Percentiles rank a stretch among this genome's conserved stretches.
These are phyloP conservation scores for Odontamblyopus lacepedii DNA, from an alignment of 2,797 vertebrate species.

Conservation along the genomic window DNA sequence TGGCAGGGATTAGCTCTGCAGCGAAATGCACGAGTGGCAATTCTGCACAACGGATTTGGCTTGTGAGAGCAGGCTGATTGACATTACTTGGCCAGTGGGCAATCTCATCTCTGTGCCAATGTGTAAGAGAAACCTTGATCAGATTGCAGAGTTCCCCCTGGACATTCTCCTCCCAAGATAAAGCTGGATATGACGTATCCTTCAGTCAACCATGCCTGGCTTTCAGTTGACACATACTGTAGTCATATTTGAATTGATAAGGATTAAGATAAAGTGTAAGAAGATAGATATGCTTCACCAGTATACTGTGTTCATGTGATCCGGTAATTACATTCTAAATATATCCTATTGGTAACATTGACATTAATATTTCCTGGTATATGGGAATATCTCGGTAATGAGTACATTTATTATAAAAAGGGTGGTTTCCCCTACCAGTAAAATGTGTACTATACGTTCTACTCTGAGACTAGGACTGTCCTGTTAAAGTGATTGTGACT, in stretches of 20 bases:
- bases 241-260: slow-evolving; percentile 30
- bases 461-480: not conserved
- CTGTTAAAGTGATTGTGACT: not conserved
- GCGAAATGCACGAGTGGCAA: slow-evolving; percentile 55
- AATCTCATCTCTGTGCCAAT: slow-evolving; percentile 39
- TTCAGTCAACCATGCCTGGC: slow-evolving; percentile 27
- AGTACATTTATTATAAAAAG: too few species aligned
- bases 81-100: slow-evolving; percentile 47
- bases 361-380: not conserved
- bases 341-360: not conserved
- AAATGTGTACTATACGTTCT: not conserved
- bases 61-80: slow-evolving; percentile 46
- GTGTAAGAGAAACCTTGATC: slow-evolving; percentile 52
- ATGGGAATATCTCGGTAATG: not conserved
- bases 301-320: not conserved
- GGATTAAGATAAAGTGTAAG: not conserved
- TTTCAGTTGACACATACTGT: slow-evolving; percentile 6
- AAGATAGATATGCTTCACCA: not conserved
- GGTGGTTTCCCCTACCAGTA: not conserved
- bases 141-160: slow-evolving; percentile 41
- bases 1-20: slow-evolving; percentile 46
- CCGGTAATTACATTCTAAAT: not conserved
- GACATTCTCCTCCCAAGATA: slow-evolving; percentile 20
- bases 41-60: slow-evolving; percentile 56
- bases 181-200: slow-evolving; percentile 41